A percentile compares a stretch with the other conserved stretches of the same genome.
phyloP scores from a whole-genome alignment of 2,888 invertebrate species.

The Limnephilus marmoratus region DNA sequence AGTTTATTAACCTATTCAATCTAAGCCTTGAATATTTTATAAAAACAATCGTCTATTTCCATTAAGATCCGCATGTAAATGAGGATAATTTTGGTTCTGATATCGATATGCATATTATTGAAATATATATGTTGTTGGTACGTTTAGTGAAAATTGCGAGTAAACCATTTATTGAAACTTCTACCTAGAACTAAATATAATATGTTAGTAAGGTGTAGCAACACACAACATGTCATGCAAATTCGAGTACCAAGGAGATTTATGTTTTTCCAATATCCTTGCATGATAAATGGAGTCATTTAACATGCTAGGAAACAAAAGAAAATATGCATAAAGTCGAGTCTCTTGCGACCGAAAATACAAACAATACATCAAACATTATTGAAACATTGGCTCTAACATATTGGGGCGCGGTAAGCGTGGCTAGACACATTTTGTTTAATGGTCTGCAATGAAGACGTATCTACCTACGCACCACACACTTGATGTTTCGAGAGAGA shows the following conservation, averaged over 20 bases:
- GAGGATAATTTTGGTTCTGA: neutral
- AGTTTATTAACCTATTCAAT: neutral
- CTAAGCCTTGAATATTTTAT: neutral
- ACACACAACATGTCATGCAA: neutral
- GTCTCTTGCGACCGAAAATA: too few relatives aligned
- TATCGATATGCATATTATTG: neutral
- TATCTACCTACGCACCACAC: too few relatives aligned
- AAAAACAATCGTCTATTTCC: neutral
- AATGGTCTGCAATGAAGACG: too few relatives aligned
- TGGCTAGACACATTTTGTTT: too few relatives aligned
- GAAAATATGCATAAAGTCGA: neutral
- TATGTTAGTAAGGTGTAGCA: neutral
- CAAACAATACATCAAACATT: too few relatives aligned
- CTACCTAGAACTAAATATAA: too few relatives aligned
- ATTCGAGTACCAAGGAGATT: neutral
- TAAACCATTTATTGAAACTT: neutral
- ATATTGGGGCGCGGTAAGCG: too few relatives aligned
- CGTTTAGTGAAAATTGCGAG: neutral
- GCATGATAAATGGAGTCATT: neutral
- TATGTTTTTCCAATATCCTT: neutral
- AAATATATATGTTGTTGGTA: neutral
- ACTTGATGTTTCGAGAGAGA: too few relatives aligned
- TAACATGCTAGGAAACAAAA: neutral
- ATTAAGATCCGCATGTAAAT: neutral
- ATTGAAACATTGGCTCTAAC: too few relatives aligned